These are phyloP conservation scores for Thalassoma bifasciatum DNA, from an alignment of 2,113 vertebrate species.

Conservation along the genomic window DNA sequence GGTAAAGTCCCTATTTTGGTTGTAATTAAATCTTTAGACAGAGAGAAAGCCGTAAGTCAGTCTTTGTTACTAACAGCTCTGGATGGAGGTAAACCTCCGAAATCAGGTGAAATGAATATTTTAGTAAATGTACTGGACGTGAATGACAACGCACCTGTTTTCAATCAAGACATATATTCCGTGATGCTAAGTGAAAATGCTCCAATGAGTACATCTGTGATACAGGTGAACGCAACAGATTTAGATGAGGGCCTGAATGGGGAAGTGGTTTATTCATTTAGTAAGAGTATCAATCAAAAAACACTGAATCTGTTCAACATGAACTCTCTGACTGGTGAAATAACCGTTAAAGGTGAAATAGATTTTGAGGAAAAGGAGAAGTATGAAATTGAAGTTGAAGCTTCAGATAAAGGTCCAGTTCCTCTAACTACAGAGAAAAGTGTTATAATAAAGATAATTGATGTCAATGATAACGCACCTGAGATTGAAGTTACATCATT, in stretches of 20 bases:
- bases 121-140: conserved; percentile 36
- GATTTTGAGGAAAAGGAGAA: conserved; percentile 71
- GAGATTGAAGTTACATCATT: conserved; percentile 65
- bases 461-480: conserved; percentile 61
- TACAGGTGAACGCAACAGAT: conserved; percentile 79
- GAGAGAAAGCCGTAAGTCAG: conserved; percentile 58
- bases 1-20: conserved; percentile 73
- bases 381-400: conserved; percentile 78
- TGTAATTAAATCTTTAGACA: conserved; percentile 73
- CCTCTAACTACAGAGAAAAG: conserved; percentile 56
- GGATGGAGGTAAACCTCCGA: conserved; percentile 79
- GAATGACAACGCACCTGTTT: conserved; percentile 73
- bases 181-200: background rate
- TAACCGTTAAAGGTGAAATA: conserved; percentile 59
- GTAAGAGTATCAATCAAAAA: conserved; percentile 45
- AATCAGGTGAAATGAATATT: conserved; percentile 66
- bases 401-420: conserved; percentile 59
- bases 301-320: conserved; percentile 64
- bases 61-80: conserved; percentile 66
- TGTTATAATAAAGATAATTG: conserved; percentile 42
- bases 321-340: conserved; percentile 58
- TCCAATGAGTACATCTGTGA: conserved; percentile 22
- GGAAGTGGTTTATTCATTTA: conserved; percentile 71
- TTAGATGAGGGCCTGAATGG: conserved; percentile 76
- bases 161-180: conserved; percentile 62